Conservation (phyloP, 2,113 vertebrate genomes). For the Rhodinocichla rosea region DNA sequence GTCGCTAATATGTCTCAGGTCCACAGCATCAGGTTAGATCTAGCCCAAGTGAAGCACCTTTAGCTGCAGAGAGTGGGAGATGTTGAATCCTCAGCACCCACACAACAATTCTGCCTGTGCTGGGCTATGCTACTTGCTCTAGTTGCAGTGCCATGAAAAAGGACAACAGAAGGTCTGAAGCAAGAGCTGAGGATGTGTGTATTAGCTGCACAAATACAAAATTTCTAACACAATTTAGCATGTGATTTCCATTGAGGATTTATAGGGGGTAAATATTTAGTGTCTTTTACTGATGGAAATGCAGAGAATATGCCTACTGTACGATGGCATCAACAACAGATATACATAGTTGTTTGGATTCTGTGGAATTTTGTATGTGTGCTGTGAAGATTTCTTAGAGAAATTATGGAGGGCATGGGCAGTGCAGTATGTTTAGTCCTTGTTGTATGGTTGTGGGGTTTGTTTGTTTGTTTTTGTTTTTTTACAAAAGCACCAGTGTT, state of each 20-base stretch:
- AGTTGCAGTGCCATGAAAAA: neutral
- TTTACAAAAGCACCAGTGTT: neutral
- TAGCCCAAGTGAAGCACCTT: neutral
- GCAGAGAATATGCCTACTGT: neutral
- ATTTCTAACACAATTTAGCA: neutral
- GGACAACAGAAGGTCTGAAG: neutral
- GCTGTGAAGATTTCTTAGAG: neutral
- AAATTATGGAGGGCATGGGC: neutral
- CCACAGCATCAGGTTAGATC: neutral
- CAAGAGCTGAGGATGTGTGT: neutral
- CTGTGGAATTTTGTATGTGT: neutral
- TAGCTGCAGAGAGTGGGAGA: neutral
- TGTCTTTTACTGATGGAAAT: neutral
- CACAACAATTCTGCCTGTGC: neutral
- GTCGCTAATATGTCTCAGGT: neutral
- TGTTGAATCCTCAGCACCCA: neutral
- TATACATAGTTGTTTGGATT: neutral
- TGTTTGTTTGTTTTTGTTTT: neutral
- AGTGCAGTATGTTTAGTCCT: neutral
- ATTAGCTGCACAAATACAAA: neutral
- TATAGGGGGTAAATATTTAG: neutral
- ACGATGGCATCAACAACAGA: neutral
- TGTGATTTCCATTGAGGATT: neutral
- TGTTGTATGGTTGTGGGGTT: neutral
- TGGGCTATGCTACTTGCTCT: accelerated